Evolutionary conservation across 1,140 invertebrate genomes (phyloP).

Genomic region (Dermatophagoides farinae): DNA sequence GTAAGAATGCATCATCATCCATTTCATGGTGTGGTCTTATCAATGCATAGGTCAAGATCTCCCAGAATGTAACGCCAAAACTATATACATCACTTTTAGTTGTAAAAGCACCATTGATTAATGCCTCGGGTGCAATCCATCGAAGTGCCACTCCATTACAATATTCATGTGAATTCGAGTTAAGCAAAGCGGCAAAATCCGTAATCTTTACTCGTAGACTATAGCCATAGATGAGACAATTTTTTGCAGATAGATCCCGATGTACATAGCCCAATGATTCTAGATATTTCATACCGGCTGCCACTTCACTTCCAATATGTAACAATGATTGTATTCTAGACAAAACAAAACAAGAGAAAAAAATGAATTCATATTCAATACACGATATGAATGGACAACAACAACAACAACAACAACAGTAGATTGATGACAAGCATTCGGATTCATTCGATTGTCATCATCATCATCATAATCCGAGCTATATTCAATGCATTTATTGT

Average conservation of each 20-base stretch:
- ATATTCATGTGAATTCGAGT: constrained; percentile 90
- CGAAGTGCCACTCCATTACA: constrained; percentile 84
- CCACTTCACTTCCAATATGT: constrained; percentile 36
- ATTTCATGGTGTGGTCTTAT: not conserved
- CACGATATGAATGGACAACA: not conserved
- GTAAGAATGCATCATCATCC: not conserved
- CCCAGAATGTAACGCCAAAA: constrained; percentile 76
- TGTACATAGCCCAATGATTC: constrained; percentile 62
- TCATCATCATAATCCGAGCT: too few species aligned
- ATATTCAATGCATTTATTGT: too few species aligned
- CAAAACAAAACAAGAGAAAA: not conserved
- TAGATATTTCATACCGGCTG: constrained; percentile 75
- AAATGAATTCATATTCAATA: not conserved
- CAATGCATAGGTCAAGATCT: constrained; percentile 53
- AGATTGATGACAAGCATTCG: not conserved
- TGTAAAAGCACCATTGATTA: constrained; percentile 82
- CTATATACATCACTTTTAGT: constrained; percentile 92
- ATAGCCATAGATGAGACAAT: constrained; percentile 75
- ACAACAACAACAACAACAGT: not conserved
- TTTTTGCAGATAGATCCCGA: constrained; percentile 85
- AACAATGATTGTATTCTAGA: not conserved
- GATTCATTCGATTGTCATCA: too few species aligned
- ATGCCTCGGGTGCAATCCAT: constrained; percentile 97
- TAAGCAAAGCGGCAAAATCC: constrained; percentile 87
- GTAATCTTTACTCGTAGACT: constrained; percentile 72